Conservation (phyloP, 2,113 vertebrate genomes). For the Anarrhichthys ocellatus region DNA sequence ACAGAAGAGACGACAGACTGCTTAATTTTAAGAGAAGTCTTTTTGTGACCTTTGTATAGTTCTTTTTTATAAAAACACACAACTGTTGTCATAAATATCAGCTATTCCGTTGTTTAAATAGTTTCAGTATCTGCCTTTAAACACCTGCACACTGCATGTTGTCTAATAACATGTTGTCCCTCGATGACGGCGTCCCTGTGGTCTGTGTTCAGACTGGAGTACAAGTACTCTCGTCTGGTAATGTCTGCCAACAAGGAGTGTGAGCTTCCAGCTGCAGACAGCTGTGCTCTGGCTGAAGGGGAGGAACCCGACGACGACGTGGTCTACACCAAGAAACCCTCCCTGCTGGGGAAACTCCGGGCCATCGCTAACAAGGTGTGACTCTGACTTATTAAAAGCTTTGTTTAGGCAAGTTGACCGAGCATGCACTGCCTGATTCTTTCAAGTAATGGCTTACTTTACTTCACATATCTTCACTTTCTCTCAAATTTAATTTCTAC, state of each 20-base stretch:
- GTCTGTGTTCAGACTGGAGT: constrained; percentile 88
- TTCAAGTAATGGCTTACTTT: background rate
- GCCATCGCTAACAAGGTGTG: constrained; percentile 91
- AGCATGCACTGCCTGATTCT: background rate
- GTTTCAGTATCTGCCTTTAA: background rate
- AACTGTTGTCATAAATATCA: no score
- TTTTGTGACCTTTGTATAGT: background rate
- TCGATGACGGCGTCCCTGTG: constrained; percentile 13
- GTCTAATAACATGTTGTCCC: background rate
- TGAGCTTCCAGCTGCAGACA: constrained; percentile 95
- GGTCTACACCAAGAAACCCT: constrained; percentile 91
- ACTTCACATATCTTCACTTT: background rate
- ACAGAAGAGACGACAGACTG: no score
- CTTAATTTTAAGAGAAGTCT: no score
- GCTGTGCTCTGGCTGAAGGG: constrained; percentile 95
- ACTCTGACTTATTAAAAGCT: background rate
- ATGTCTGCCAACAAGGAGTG: constrained; percentile 96
- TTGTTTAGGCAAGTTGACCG: background rate
- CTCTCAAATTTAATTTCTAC: background rate
- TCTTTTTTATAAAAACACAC: background rate
- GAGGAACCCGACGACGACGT: constrained; percentile 95
- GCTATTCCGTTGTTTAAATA: background rate
- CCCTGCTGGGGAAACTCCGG: constrained; percentile 94
- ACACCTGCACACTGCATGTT: background rate
- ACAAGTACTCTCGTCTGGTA: constrained; percentile 97